Evolutionary conservation across 2,113 vertebrate species (phyloP), one percentile per base, ranked within the genome.

Genomic region (Bucco capensis): DNA sequence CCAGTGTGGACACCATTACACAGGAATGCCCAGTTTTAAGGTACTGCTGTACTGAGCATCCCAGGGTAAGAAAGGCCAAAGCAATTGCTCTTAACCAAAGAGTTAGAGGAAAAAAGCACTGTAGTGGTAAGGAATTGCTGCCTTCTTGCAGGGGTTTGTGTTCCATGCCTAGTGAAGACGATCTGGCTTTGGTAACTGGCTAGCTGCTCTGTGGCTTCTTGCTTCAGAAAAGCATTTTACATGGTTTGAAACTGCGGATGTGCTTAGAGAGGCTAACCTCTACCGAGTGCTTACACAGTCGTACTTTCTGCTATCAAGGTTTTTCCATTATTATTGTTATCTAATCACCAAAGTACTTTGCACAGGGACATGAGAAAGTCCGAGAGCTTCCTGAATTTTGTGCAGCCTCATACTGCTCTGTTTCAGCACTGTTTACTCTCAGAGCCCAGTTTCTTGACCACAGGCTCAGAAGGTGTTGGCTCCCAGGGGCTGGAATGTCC

Each of bases 1-100:
- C 30, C 58, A 51, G 30, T 2, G 0, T 4, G 44, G 50, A 33
- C 18, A 28, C 3, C 3, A 14, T 25, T 24, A 16, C 0, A 2
- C 10, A 35, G 58, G 24, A 50, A 66, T 16, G 23, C 2, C 38
- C 38, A 0, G 15, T 60, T 65, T n/a, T 16, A 31, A 67, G 42
- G 28, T 6, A 35, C 19, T 10, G n/a, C 8, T 86, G 18, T 53
- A 1, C 1, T 12, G 50, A 73, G 54, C 27, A 21, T 7, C 65
- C 49, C 37, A 5, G 2, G 33, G 27, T 80, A 14, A 77, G 44
- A 76, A 46, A 33, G 13, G 25, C 25, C 24, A 31, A 66, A 82
- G 31, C 8, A 46, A 71, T 10, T 54, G 8, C 44, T 71, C 47
- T 51, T 18, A 50, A 56, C 35, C 47, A 38, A 85, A 27, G 9